These are phyloP conservation scores for Antheraea assamensis DNA, from an alignment of 2,888 invertebrate genomes.

Conservation along the genomic window DNA sequence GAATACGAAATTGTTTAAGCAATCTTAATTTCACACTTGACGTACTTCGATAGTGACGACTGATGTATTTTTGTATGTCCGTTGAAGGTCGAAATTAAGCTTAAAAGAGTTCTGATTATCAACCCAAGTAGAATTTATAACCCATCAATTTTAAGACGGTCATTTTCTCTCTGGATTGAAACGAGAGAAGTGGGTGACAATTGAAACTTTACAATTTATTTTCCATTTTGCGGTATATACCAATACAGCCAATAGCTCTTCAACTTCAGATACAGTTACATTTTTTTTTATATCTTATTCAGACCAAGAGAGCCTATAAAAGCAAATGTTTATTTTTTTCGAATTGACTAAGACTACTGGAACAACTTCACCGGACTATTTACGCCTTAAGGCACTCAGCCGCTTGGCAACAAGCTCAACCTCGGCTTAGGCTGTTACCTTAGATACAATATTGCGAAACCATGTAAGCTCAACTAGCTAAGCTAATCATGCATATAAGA, in stretches of 20 bases:
- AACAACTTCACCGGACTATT: too few species aligned
- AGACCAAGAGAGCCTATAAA: too few species aligned
- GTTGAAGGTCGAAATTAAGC: not conserved
- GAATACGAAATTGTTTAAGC: not conserved
- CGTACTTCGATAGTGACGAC: conserved; percentile 2
- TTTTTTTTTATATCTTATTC: not conserved
- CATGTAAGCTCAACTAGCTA: too few species aligned
- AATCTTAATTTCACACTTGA: conserved; percentile 16
- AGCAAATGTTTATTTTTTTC: too few species aligned
- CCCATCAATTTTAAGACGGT: not conserved
- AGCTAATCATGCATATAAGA: too few species aligned
- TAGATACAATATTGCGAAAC: too few species aligned
- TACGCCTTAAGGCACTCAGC: too few species aligned
- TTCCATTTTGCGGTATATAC: too few species aligned
- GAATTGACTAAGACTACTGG: too few species aligned
- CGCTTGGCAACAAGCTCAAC: too few species aligned
- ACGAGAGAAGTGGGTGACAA: not conserved
- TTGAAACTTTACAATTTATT: not conserved
- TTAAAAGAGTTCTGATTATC: not conserved
- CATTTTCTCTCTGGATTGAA: not conserved
- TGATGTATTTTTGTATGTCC: conserved; percentile 9
- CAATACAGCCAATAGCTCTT: not conserved
- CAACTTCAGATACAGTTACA: not conserved
- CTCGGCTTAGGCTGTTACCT: too few species aligned
- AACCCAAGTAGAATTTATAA: not conserved